Percentiles rank a stretch among this genome's conserved stretches.
Conservation (phyloP, 2,797 vertebrate species). For the Hippocampus kuda region DNA sequence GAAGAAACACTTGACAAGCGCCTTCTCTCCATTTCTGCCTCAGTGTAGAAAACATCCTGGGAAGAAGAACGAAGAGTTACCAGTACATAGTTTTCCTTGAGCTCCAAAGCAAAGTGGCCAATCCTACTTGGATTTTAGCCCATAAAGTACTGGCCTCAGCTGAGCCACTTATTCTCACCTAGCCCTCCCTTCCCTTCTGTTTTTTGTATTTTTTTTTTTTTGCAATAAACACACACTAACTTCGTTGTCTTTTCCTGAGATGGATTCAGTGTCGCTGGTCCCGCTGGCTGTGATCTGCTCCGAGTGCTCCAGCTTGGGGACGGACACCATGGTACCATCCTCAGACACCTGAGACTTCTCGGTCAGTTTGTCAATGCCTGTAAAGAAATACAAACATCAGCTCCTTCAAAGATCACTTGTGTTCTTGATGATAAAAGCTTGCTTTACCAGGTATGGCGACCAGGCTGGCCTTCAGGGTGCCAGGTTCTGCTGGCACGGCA, state of each 20-base stretch:
- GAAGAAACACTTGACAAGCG: conserved; percentile 75
- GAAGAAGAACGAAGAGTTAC: conserved; percentile 2
- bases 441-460: conserved; percentile 84
- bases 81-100: neutral
- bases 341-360: conserved; percentile 96
- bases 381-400: neutral
- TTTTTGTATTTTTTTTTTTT: neutral
- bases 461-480: conserved; percentile 87
- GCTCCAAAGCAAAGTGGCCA: neutral
- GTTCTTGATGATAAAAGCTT: neutral
- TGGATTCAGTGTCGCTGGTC: conserved; percentile 70
- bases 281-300: conserved; percentile 58
- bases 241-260: conserved; percentile 69
- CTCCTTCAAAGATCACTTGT: neutral
- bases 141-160: neutral
- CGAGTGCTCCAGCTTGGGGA: conserved; percentile 66
- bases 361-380: conserved; percentile 93
- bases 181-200: neutral
- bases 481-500: conserved; percentile 86
- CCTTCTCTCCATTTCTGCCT: conserved; percentile 72
- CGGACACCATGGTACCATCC: conserved; percentile 85
- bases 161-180: no score
- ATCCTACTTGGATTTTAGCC: neutral
- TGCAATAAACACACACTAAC: conserved; percentile 31
- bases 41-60: conserved; percentile 78